Conservation (phyloP, 2,113 vertebrate genomes). For the Dicentrarchus labrax region DNA sequence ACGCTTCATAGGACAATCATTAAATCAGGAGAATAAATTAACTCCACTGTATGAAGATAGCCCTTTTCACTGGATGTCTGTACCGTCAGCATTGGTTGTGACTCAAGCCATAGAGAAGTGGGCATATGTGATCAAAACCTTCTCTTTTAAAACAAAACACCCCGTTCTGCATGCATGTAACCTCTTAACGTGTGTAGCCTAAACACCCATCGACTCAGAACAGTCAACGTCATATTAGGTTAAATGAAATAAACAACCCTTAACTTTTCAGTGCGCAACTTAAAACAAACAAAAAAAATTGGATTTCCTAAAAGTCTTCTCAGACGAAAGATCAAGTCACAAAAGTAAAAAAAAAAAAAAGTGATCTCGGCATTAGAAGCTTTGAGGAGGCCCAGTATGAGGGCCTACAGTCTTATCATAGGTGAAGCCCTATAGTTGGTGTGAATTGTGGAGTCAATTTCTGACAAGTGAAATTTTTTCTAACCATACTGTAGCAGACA, state of each 20-base stretch:
- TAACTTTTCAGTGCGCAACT: constrained; percentile 50
- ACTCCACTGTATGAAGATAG: not conserved
- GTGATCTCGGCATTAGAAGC: not conserved
- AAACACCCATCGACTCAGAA: not conserved
- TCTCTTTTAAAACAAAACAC: too few species aligned
- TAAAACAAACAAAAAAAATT: not conserved
- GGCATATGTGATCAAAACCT: not conserved
- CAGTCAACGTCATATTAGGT: not conserved
- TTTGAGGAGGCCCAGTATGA: not conserved
- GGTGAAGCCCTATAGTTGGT: constrained; percentile 10
- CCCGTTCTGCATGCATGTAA: constrained; percentile 5
- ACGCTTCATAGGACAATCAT: constrained; percentile 51
- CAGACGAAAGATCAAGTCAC: not conserved
- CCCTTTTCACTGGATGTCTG: constrained; percentile 34
- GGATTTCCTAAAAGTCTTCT: constrained; percentile 23
- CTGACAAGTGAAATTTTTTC: not conserved
- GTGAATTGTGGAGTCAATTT: not conserved
- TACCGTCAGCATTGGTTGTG: constrained; percentile 62
- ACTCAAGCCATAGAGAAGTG: constrained; percentile 49
- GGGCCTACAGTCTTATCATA: constrained; percentile 9
- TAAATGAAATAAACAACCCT: constrained; percentile 46
- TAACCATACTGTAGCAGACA: not conserved
- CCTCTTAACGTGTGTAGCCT: constrained; percentile 7
- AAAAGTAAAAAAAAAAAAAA: not conserved
- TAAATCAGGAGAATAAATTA: not conserved